Evolutionary conservation across 2,113 vertebrate species (phyloP), one percentile per base, ranked within the genome.

Genomic region (Sitta europaea): DNA sequence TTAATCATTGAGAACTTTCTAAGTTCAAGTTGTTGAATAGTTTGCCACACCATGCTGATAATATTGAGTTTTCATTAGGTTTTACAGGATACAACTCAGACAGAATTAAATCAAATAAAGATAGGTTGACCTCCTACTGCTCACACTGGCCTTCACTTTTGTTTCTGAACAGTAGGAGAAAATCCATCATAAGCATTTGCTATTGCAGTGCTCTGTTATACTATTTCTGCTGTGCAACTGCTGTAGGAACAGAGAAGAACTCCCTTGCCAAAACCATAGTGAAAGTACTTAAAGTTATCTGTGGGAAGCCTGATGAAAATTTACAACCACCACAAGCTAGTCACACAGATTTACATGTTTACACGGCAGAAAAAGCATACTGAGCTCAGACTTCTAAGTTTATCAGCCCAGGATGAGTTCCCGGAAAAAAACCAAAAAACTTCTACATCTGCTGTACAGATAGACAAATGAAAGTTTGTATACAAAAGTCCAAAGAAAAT

Each of bases 61-160:
- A 70, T 95, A 96, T 93, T 90, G 96, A 93, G 62, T 96, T 96
- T 92, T 91, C 93, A 95, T 94, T 95, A 96, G 55, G 54, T 87
- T 94, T 95, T 94, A 43, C 76, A 90, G 88, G 91, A 93, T 47
- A 74, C 62, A 85, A 48, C 72, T 91, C 86, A 94, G 90, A 91
- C 90, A 90, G 79, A 91, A 96, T 94, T 94, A 93, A 94, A 94
- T 91, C 86, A 94, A 75, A 66, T 63, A 90, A 85, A 93, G 91
- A 91, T 59, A 92, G 57, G 58, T 50, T 88, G 94, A 92, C 74
- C 40, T 86, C 92, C 92, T 71, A 47, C 66, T 86, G 84, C 48
- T 92, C 84, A 68, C 48, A 77, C 77, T 72, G 42, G 76, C 67
- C 90, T 94, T 76, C 70, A 88, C 63, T 92, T 95, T 95, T 94